phyloP scores from a whole-genome alignment of 2,113 vertebrate genomes.

The Garra rufa region DNA sequence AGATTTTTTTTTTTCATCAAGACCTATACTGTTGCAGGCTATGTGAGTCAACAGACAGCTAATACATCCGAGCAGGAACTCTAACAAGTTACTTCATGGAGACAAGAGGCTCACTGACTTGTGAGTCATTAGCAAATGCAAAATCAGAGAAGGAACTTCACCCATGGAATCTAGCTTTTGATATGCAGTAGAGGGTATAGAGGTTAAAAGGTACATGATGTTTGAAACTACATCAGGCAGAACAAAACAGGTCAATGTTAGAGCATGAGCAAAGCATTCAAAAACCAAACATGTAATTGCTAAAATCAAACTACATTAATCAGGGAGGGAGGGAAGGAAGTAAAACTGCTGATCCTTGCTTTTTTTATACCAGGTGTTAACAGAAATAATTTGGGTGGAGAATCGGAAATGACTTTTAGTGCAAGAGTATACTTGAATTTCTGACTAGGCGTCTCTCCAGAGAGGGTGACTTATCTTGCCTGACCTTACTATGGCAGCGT shows the following conservation, averaged over 20 bases:
- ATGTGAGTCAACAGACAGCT: not conserved
- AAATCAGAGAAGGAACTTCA: slow-evolving; percentile 44
- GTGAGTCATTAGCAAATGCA: slow-evolving; percentile 51
- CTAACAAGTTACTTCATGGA: not conserved
- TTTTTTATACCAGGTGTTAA: slow-evolving; percentile 5
- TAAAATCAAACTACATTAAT: not conserved
- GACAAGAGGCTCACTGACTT: not conserved
- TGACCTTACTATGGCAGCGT: slow-evolving; percentile 4
- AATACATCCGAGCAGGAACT: not conserved
- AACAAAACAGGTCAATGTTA: slow-evolving; percentile 61
- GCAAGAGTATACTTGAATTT: not conserved
- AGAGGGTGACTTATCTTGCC: not conserved
- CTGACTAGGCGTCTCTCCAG: slow-evolving; percentile 4
- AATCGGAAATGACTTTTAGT: not conserved
- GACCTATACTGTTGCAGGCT: not conserved
- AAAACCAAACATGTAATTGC: not conserved
- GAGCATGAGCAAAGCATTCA: not conserved
- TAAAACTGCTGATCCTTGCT: slow-evolving; percentile 12
- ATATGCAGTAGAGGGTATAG: slow-evolving; percentile 22
- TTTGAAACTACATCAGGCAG: slow-evolving; percentile 58
- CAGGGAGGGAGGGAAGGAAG: not conserved
- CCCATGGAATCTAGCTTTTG: slow-evolving; percentile 48
- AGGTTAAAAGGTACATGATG: slow-evolving; percentile 16
- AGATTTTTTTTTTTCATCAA: not conserved
- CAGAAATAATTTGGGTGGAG: not conserved